These are phyloP conservation scores for Numenius phaeopus DNA, from an alignment of 2,797 vertebrate species.

Conservation along the genomic window DNA sequence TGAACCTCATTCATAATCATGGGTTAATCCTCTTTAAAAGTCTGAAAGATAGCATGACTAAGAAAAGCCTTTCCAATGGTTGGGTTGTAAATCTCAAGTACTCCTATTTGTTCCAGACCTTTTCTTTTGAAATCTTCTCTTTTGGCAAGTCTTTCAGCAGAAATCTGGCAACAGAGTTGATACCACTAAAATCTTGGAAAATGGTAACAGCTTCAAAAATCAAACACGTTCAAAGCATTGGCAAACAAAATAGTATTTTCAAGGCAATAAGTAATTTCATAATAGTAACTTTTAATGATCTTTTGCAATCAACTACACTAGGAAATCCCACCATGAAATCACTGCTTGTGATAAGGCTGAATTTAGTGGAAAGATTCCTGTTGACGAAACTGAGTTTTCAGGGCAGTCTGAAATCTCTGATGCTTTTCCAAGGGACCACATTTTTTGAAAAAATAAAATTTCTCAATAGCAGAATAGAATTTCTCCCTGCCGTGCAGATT, in stretches of 20 bases:
- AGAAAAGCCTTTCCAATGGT: background rate
- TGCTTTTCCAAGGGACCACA: background rate
- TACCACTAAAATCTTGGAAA: background rate
- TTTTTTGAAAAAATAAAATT: background rate
- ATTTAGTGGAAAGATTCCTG: background rate
- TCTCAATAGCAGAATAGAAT: background rate
- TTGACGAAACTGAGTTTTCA: background rate
- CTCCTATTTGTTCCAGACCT: background rate
- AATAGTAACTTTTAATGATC: background rate
- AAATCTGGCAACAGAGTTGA: background rate
- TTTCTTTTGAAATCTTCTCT: background rate
- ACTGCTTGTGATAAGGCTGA: background rate
- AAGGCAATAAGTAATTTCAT: background rate
- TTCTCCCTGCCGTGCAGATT: background rate
- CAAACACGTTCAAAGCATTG: background rate
- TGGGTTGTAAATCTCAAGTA: background rate
- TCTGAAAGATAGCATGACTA: background rate
- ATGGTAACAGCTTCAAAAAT: background rate
- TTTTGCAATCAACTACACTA: background rate
- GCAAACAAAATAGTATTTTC: background rate
- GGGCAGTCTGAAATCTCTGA: background rate
- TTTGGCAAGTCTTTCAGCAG: background rate
- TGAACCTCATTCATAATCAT: background rate
- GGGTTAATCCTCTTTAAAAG: constrained; percentile 9
- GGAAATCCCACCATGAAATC: background rate